Evolutionary conservation across 1,140 invertebrate genomes (phyloP).

Genomic region (Drosophila auraria): DNA sequence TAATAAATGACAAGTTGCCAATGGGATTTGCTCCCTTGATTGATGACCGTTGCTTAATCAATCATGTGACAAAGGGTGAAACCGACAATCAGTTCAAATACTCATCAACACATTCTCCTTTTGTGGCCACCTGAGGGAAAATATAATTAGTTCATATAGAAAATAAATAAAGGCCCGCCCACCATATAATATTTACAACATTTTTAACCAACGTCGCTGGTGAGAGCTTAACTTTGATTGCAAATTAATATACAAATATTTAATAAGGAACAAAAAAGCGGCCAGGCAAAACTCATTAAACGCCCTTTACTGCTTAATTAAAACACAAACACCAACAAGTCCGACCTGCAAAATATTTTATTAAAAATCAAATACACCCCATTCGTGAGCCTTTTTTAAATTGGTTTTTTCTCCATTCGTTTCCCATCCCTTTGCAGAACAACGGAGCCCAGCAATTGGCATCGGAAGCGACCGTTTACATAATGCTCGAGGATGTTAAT

Average conservation of each 20-base stretch:
- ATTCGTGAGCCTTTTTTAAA: conserved; percentile 20
- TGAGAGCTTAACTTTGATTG: conserved; percentile 20
- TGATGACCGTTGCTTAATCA: conserved; percentile 57
- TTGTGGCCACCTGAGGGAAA: not conserved
- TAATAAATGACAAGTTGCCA: conserved; percentile 52
- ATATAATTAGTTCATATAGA: not conserved
- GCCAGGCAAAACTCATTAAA: conserved; percentile 20
- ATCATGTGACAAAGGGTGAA: conserved; percentile 41
- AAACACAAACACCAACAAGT: conserved; percentile 38
- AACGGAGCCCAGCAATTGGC: conserved; percentile 97
- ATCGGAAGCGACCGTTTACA: conserved; percentile 96
- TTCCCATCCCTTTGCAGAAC: conserved; percentile 88
- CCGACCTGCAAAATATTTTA: conserved; percentile 2
- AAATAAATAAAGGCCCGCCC: not conserved
- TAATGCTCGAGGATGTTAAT: conserved; percentile 97
- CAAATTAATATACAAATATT: conserved; percentile 46
- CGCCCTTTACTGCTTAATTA: conserved; percentile 41
- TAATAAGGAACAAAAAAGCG: conserved; percentile 5
- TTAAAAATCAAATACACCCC: conserved; percentile 21
- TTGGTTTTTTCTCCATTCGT: conserved; percentile 10
- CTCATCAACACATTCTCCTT: not conserved
- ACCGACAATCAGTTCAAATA: not conserved
- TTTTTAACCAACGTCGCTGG: conserved; percentile 31
- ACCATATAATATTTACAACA: not conserved
- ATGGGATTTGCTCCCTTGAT: conserved; percentile 39